Conservation (phyloP, 2,888 invertebrate species). For the Lochmaea capreae region DNA sequence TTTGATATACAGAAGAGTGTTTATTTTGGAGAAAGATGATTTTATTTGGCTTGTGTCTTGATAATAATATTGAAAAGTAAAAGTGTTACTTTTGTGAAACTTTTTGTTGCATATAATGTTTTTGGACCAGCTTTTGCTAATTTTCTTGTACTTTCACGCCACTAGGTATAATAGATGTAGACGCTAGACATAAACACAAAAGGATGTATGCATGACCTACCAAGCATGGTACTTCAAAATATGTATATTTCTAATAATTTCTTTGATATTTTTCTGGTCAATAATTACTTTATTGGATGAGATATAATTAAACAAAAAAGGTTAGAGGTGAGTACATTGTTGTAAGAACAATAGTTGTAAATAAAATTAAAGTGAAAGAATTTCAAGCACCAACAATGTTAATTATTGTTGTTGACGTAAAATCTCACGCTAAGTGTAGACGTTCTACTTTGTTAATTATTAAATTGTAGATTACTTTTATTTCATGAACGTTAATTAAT, state of each 20-base stretch:
- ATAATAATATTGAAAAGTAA: too few relatives aligned
- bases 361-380: constrained; percentile 8
- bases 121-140: neutral
- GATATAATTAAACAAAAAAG: constrained; percentile 22
- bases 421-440: constrained; percentile 11
- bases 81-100: too few relatives aligned
- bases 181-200: neutral
- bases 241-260: constrained; percentile 28
- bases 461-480: neutral
- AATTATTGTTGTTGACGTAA: constrained; percentile 3
- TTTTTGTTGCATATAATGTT: too few relatives aligned
- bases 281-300: constrained; percentile 21
- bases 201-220: constrained; percentile 44
- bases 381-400: constrained; percentile 9
- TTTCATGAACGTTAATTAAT: neutral
- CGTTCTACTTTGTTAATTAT: neutral
- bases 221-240: constrained; percentile 37
- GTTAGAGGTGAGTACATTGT: constrained; percentile 19
- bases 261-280: constrained; percentile 25
- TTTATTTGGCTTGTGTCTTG: too few relatives aligned
- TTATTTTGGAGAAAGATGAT: too few relatives aligned
- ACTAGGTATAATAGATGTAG: constrained; percentile 1
- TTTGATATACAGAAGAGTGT: too few relatives aligned
- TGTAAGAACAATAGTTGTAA: constrained; percentile 18
- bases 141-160: neutral